Evolutionary conservation across 2,113 vertebrate genomes (phyloP), one percentile per base, ranked within the genome.

Genomic region (Laterallus jamaicensis): DNA sequence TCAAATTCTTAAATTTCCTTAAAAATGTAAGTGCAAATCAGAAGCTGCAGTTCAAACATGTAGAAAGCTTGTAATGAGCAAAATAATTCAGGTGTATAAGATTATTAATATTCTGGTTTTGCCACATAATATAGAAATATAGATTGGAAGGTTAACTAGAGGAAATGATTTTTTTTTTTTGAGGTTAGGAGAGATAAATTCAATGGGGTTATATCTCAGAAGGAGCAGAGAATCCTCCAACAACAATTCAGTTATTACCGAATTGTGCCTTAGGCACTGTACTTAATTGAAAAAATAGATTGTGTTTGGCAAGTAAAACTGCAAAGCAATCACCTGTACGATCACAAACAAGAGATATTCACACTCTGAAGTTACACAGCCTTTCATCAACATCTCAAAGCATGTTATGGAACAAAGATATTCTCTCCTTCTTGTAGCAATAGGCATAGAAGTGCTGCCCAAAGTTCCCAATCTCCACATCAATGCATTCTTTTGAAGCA

Each of bases 21-120:
- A 91, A 88, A 88, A 89, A 39, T 14, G 0, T 83, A 93, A 84
- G 82, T 87, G 89, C 84, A 94, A 95, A 93, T 87, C 71, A 84
- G 77, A 92, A 86, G 54, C 32, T 73, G 59, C 55, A 70, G 59
- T 62, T 95, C 58, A 84, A 91, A 86, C 0, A 1, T 6, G 11
- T 54, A 73, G 50, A 89, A 90, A 92, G 47, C 63, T 91, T 96
- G 91, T 95, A 97, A 96, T 96, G 69, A 87, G 47, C 71, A 69
- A 79, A 87, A 86, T 74, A 80, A 90, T 82, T 68, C 58, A 62
- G 52, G 40, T 73, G n/a, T 18, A 6, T 31, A 93, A 56, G 12
- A 56, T 39, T 16, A 88, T 28, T 68, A 78, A 83, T 42, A 74
- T 40, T 54, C 68, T 56, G 18, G 49, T 24, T 78, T 56, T 76